Evolutionary conservation across 2,888 invertebrate species (phyloP).

Genomic region (Caenorhabditis zanzibari): DNA sequence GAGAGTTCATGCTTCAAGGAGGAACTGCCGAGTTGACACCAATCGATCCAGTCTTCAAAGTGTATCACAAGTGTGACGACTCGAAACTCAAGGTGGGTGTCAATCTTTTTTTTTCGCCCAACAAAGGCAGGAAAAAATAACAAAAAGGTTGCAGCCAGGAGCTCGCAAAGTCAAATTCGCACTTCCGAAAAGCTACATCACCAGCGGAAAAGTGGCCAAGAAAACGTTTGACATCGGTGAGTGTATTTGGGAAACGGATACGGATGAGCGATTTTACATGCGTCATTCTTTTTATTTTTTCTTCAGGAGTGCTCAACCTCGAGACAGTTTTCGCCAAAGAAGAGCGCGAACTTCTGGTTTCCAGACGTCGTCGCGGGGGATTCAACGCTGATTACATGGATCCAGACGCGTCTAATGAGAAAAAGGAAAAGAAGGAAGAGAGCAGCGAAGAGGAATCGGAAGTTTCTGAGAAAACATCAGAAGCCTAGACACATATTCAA

Average conservation of each 20-base stretch:
- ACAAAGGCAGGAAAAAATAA: neutral
- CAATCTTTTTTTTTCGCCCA: neutral
- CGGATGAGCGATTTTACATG: slow-evolving; percentile 32
- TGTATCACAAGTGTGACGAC: slow-evolving; percentile 78
- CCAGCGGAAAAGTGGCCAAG: slow-evolving; percentile 73
- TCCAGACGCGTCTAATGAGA: slow-evolving; percentile 45
- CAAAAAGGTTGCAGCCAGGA: slow-evolving; percentile 68
- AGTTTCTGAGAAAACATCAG: neutral
- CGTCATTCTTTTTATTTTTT: slow-evolving; percentile 32
- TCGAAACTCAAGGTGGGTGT: slow-evolving; percentile 69
- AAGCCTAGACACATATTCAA: slow-evolving; percentile 1
- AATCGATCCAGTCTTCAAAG: slow-evolving; percentile 78
- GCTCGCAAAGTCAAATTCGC: slow-evolving; percentile 73
- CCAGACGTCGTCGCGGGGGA: slow-evolving; percentile 65
- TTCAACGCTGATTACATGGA: slow-evolving; percentile 71
- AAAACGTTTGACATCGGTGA: slow-evolving; percentile 74
- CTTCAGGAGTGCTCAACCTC: slow-evolving; percentile 69
- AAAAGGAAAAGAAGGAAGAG: slow-evolving; percentile 10
- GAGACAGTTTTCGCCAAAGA: slow-evolving; percentile 70
- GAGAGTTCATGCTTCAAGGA: slow-evolving; percentile 68
- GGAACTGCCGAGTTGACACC: slow-evolving; percentile 75
- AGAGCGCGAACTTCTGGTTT: slow-evolving; percentile 65
- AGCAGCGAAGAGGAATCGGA: neutral
- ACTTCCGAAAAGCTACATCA: slow-evolving; percentile 75
- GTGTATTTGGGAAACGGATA: neutral